Evolutionary conservation across 2,888 invertebrate species (phyloP).

Genomic region (Gymnoscelis rufifasciata): DNA sequence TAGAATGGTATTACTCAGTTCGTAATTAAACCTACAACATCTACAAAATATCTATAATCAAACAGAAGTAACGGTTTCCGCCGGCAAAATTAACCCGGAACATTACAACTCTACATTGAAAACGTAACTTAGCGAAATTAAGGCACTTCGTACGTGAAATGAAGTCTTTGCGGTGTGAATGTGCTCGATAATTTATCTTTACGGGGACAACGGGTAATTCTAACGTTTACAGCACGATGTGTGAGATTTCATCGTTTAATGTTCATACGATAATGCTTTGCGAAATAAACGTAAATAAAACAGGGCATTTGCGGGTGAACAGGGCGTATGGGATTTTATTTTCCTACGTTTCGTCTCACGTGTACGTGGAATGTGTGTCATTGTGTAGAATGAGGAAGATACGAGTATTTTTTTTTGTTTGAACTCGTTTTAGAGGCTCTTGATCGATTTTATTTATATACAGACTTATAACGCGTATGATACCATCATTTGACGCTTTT

Average conservation of each 20-base stretch:
- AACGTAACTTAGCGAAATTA: constrained; percentile 22
- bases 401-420: too few species aligned
- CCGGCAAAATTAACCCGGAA: too few species aligned
- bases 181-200: constrained; percentile 37
- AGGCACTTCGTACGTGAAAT: constrained; percentile 14
- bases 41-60: too few species aligned
- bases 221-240: constrained; percentile 32
- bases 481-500: too few species aligned
- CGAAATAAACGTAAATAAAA: constrained; percentile 17
- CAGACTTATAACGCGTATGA: too few species aligned
- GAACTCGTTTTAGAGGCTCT: too few species aligned
- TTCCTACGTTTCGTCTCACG: constrained; percentile 6
- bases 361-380: background rate
- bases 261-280: constrained; percentile 22
- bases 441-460: too few species aligned
- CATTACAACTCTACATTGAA: constrained; percentile 21
- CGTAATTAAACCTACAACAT: too few species aligned
- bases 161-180: constrained; percentile 27
- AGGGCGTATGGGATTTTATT: background rate
- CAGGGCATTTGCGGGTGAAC: constrained; percentile 5
- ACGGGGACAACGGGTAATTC: constrained; percentile 39
- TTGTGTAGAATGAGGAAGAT: too few species aligned
- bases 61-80: too few species aligned
- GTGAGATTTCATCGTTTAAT: constrained; percentile 33
- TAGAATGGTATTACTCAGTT: too few species aligned